Evolutionary conservation across 1,140 invertebrate species (phyloP).

Genomic region (Gonioctena quinquepunctata): DNA sequence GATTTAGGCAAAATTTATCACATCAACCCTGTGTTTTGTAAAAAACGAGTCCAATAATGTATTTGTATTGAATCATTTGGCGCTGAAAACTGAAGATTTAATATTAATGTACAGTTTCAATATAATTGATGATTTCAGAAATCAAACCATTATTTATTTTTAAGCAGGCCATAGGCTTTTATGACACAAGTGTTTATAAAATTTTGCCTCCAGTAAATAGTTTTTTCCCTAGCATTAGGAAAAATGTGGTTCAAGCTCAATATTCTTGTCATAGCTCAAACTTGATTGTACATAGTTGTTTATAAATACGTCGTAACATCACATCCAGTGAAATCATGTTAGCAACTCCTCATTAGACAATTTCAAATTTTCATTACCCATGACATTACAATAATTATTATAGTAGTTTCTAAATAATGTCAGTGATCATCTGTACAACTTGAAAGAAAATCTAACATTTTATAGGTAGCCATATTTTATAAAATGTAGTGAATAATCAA

Average conservation of each 20-base stretch:
- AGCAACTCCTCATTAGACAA: not conserved
- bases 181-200: too few species aligned
- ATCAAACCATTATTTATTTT: too few species aligned
- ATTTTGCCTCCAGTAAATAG: too few species aligned
- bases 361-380: slow-evolving; percentile 7
- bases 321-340: slow-evolving; percentile 18
- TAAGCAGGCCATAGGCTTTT: too few species aligned
- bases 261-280: slow-evolving; percentile 36
- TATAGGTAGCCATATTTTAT: slow-evolving; percentile 19
- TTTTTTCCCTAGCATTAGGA: not conserved
- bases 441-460: slow-evolving; percentile 14
- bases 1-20: too few species aligned
- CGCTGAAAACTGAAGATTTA: too few species aligned
- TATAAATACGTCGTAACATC: slow-evolving; percentile 27
- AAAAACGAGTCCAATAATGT: too few species aligned
- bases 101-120: too few species aligned
- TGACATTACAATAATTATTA: not conserved
- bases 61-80: too few species aligned
- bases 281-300: slow-evolving; percentile 25
- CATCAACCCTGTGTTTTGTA: too few species aligned
- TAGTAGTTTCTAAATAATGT: not conserved
- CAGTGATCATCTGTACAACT: slow-evolving; percentile 19
- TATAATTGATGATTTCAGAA: too few species aligned
- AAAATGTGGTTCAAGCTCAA: slow-evolving; percentile 33
- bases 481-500: slow-evolving; percentile 12